A percentile compares a stretch with the other conserved stretches of the same genome.
Conservation (phyloP, 2,888 invertebrate genomes). For the Altica lythri region DNA sequence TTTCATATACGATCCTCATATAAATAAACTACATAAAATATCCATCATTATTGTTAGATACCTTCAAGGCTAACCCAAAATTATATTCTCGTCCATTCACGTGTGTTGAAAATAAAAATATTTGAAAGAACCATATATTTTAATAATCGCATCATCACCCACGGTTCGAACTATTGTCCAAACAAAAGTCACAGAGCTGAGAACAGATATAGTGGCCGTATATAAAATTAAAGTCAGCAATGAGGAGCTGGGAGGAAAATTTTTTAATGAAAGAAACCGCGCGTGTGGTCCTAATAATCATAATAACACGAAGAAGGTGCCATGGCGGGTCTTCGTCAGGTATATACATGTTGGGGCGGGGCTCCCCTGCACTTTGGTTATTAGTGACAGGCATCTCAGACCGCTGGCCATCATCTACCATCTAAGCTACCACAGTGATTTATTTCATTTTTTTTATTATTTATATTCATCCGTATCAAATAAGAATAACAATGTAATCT, state of each 20-base stretch:
- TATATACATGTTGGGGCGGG: slow-evolving; percentile 43
- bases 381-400: slow-evolving; percentile 39
- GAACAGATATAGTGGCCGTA: slow-evolving; percentile 35
- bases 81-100: not conserved
- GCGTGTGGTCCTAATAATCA: slow-evolving; percentile 50
- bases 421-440: slow-evolving; percentile 16
- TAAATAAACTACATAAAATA: no score
- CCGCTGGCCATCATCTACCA: slow-evolving; percentile 23
- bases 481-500: no score
- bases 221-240: slow-evolving; percentile 38
- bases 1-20: no score
- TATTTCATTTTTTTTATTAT: slow-evolving; percentile 6
- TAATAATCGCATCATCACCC: slow-evolving; percentile 14
- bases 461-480: no score
- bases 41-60: no score
- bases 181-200: slow-evolving; percentile 38
- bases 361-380: slow-evolving; percentile 40
- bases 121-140: slow-evolving; percentile 6
- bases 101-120: not conserved
- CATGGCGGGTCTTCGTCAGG: slow-evolving; percentile 51
- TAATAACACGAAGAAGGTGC: slow-evolving; percentile 51
- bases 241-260: slow-evolving; percentile 42
- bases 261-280: slow-evolving; percentile 47
- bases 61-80: no score
- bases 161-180: slow-evolving; percentile 16